Base-by-base conservation (phyloP, 2,888 invertebrate genomes). In the Rhogogaster chlorosoma region DNA sequence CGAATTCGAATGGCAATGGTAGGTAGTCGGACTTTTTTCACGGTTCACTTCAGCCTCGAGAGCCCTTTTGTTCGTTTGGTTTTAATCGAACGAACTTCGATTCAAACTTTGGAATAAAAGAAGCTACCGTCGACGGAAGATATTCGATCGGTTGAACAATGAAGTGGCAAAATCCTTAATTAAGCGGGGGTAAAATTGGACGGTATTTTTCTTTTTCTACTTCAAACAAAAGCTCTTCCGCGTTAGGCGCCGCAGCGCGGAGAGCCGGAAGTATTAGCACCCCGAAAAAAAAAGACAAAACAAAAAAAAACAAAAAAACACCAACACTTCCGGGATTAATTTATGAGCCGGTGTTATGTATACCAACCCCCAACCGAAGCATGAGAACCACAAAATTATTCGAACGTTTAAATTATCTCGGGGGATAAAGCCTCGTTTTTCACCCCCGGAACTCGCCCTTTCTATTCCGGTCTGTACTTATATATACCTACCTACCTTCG, bases 81-180 rank as follows among this genome's bases (percentile, higher is more conserved):
- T 80, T 80, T 57, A 80, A 80, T 80, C 80, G 80, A 80, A 80
- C 61, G 38, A 77, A 49, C 53, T 38, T 38, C 57, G 80, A 80
- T 80, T 80, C 36, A 80, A 80, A 80, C 61, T 61, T 61, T 38
- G 15, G 49, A 53, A 49, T 49, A 26, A 38, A 73, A 77, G 53
- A 77, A 53, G 53, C 53, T 38, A 45, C 29, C 29, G 18, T 77
- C 9, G 12, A 49, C 32, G n/a, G 38, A 29, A 57, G 57, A 61
- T 80, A 61, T 61, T 80, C 61, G 57, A 61, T 36, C 26, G 36
- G 57, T 26, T 29, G 80, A 80, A 80, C 61, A 80, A 57, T 80
- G 61, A 80, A 77, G 61, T 80, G 80, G 22, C 38, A 22, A 53
- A 53, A 77, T 77, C 53, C 49, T 15, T 32, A 77, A 77, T 77